Conservation (phyloP, 2,797 vertebrate genomes). For the Nannoperca obscura region DNA sequence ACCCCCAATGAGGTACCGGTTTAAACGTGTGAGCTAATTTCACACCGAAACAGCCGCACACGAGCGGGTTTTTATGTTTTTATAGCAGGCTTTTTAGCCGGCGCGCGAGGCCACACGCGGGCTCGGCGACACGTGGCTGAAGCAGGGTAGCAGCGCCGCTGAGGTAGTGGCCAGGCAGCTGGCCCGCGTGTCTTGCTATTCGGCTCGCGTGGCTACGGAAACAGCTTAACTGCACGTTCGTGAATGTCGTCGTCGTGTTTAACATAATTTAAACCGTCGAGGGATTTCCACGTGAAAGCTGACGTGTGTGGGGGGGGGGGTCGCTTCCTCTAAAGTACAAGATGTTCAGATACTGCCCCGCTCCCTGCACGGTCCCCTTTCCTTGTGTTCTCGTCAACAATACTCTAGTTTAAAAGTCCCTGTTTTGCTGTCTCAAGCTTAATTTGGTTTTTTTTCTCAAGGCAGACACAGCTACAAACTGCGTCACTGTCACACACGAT, state of each 20-base stretch:
- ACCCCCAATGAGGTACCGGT: conserved; percentile 71
- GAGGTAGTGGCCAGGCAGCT: conserved; percentile 13
- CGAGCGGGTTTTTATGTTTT: neutral
- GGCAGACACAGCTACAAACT: fast-evolving
- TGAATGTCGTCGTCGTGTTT: neutral
- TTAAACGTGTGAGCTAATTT: neutral
- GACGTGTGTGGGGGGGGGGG: no score
- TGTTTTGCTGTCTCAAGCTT: no score
- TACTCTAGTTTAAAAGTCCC: neutral
- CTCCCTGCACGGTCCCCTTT: neutral
- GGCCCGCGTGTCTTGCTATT: neutral
- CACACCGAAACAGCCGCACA: fast-evolving
- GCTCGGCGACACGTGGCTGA: conserved; percentile 82
- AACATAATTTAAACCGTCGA: fast-evolving
- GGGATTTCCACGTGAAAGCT: neutral
- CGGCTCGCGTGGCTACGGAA: neutral
- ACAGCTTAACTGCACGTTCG: neutral
- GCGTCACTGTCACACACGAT: neutral
- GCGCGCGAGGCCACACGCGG: conserved; percentile 58
- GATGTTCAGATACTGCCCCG: conserved; percentile 40
- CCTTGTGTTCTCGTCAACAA: fast-evolving
- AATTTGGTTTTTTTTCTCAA: neutral
- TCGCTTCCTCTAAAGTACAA: conserved; percentile 26
- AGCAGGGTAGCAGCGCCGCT: conserved; percentile 16
- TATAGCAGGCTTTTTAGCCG: neutral